Conservation (phyloP, 30 jellyfish, hydroid and myxozoan genomes). For the Clytia hemisphaerica region DNA sequence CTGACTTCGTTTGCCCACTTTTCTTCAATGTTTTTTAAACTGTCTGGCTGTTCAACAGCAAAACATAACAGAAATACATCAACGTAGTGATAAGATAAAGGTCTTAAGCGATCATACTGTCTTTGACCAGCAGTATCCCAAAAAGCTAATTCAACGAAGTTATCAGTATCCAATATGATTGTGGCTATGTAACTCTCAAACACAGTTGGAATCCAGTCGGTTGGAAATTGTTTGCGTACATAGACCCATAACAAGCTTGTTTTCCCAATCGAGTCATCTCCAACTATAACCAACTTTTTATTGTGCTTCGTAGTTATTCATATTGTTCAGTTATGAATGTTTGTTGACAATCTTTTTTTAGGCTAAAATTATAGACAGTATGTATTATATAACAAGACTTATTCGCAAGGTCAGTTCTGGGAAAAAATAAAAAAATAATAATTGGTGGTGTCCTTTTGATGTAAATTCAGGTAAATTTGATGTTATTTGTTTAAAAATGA, state of each 20-base stretch:
- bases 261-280: conserved; percentile 99
- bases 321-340: too few relatives aligned
- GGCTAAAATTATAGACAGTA: too few relatives aligned
- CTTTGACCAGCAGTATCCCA: conserved; percentile 99
- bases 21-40: conserved; percentile 95
- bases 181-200: conserved; percentile 98
- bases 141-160: conserved; percentile 95
- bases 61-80: conserved; percentile 97
- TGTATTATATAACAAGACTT: too few relatives aligned
- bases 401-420: too few relatives aligned
- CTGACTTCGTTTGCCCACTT: conserved; percentile 99
- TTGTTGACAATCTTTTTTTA: too few relatives aligned
- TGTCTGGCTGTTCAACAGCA: conserved; percentile 92
- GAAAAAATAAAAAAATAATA: too few relatives aligned
- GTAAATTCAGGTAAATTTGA: too few relatives aligned
- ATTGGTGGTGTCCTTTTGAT: too few relatives aligned
- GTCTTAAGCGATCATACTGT: conserved; percentile 97
- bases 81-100: conserved; percentile 96
- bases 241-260: conserved; percentile 88
- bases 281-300: conserved; percentile 96
- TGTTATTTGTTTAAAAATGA: too few relatives aligned
- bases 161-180: conserved; percentile 87
- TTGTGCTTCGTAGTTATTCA: too few relatives aligned
- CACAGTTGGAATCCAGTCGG: conserved; percentile 98
- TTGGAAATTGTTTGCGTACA: conserved; percentile 98